A percentile compares a stretch with the other conserved stretches of the same genome.
phyloP scores from a whole-genome alignment of 2,113 vertebrate genomes.

The Lepus europaeus region DNA sequence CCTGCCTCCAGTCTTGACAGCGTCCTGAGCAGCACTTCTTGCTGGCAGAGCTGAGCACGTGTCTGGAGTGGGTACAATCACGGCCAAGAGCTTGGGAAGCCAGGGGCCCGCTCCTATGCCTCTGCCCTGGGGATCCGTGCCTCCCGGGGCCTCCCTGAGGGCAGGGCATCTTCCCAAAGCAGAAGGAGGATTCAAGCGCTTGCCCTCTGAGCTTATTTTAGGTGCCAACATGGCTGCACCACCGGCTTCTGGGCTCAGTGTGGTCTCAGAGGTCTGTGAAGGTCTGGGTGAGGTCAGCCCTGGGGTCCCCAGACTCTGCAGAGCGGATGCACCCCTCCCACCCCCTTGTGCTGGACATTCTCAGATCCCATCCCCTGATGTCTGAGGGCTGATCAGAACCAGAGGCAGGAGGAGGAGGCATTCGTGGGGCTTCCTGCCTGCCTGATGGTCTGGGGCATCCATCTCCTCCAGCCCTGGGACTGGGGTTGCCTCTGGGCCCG shows the following conservation, averaged over 20 bases:
- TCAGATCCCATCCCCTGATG: no score
- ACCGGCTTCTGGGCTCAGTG: neutral
- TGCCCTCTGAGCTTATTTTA: neutral
- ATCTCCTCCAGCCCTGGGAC: neutral
- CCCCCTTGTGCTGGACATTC: no score
- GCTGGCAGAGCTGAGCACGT: neutral
- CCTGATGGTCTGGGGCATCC: neutral
- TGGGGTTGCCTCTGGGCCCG: no score
- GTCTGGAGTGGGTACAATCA: neutral
- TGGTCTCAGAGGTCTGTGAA: neutral
- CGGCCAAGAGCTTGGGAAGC: neutral
- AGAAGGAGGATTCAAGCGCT: neutral
- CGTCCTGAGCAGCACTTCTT: neutral
- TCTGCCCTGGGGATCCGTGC: no score
- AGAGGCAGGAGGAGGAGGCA: neutral
- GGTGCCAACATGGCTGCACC: neutral
- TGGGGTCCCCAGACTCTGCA: neutral
- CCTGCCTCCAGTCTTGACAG: neutral
- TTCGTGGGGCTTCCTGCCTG: neutral
- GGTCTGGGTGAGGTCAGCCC: neutral
- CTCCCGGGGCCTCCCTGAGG: no score
- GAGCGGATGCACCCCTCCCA: no score
- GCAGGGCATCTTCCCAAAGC: neutral
- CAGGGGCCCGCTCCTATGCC: neutral
- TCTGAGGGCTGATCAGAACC: neutral